Base-by-base conservation (phyloP, 35 echinoderm and acorn worm species). In the Amphiura filiformis region DNA sequence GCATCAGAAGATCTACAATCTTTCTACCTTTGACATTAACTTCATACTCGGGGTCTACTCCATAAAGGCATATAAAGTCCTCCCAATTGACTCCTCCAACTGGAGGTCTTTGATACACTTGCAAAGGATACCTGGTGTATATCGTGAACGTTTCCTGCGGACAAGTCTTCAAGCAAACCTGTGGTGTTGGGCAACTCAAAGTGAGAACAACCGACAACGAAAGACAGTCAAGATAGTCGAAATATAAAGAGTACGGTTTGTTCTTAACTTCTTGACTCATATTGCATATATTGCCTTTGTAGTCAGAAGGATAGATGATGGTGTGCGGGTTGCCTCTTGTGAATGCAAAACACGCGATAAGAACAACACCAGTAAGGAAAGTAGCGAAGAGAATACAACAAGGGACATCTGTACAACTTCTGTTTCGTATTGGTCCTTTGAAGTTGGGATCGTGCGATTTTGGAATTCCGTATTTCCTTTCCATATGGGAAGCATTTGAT, bases 401-500 rank as follows among this genome's bases (percentile, higher is more conserved):
- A 28, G 94, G 92, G 13, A 99, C 64, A 86, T 99, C 96, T 39
- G 96, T 99, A 85, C 96, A 99, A 37, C 96, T 82, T 23, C 96
- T 90, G 1, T 97, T 91, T 34, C 57, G 34, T 56, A 91, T 89
- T 17, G 95, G 95, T 39, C 95, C 95, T 17, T 88, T 84, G 78
- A 97, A 97, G 17, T 40, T 91, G 1, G 95, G 95, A 35, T 93
- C 92, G 37, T 91, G 87, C 2, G 34, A 32, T 33, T 89, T 88
- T 26, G 91, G 83, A 81, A 91, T 87, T 32, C 95, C 95, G 65
- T 97, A 97, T 18, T 91, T 91, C 11, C 28, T 70, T 13, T n/a
- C 26, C 3, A 4, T 23, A 23, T 70, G 1, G 7, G 61, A 70
- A 2, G 15, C 2, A n/a, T 3, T 26, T 5, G 61, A 70, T 17